These are phyloP conservation scores for Chydorus sphaericus DNA, from an alignment of 2,888 invertebrate genomes.

Conservation along the genomic window DNA sequence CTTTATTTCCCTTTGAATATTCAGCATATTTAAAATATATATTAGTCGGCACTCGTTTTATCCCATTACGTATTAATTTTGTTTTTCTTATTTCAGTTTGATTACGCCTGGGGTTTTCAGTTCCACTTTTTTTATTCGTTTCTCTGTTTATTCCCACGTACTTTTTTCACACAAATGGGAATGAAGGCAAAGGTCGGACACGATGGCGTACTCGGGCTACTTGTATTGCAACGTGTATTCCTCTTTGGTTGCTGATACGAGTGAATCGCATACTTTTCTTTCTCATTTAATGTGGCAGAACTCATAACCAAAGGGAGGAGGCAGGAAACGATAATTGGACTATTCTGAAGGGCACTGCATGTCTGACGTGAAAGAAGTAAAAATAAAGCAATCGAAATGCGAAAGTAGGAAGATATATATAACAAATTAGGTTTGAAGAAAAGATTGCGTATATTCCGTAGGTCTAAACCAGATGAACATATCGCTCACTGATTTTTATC, in stretches of 20 bases:
- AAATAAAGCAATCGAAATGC: neutral
- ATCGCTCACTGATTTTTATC: neutral
- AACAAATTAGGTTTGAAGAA: neutral
- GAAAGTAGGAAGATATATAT: neutral
- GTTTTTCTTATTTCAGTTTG: neutral
- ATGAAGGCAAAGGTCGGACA: constrained; percentile 1
- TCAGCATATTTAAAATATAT: neutral
- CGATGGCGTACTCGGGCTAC: neutral
- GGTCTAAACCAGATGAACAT: neutral
- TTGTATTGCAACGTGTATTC: neutral
- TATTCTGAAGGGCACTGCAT: neutral
- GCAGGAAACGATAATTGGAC: neutral
- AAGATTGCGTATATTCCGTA: too few relatives aligned
- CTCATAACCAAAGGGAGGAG: neutral
- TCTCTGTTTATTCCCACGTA: neutral
- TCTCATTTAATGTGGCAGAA: too few relatives aligned
- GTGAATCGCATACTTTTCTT: neutral
- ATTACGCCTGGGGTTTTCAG: too few relatives aligned
- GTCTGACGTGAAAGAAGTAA: neutral
- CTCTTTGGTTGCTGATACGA: neutral
- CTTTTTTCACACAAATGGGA: neutral
- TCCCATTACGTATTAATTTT: neutral
- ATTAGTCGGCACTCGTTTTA: neutral
- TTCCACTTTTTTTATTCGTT: neutral
- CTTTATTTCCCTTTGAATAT: neutral